Evolutionary conservation across 2,888 invertebrate genomes (phyloP).

Genomic region (Dicyrtomina minuta): DNA sequence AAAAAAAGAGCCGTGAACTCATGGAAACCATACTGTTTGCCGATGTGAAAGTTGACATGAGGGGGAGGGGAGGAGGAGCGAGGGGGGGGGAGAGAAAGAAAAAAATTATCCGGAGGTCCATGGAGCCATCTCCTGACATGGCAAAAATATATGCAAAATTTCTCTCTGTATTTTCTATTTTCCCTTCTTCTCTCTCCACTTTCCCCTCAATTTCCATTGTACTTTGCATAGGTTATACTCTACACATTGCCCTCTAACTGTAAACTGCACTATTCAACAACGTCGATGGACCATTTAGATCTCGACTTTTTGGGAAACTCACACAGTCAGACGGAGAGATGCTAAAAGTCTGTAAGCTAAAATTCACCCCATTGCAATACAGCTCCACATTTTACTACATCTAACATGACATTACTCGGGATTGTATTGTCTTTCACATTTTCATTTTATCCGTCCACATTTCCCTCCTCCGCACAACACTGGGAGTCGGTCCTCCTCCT

Average conservation of each 20-base stretch:
- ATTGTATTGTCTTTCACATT: constrained; percentile 16
- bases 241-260: no score
- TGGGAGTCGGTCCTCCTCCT: no score
- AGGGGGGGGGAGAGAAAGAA: no score
- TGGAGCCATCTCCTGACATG: constrained; percentile 6
- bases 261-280: no score
- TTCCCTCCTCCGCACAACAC: background rate
- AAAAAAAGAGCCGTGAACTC: no score
- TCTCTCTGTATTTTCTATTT: background rate
- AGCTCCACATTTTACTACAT: no score
- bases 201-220: background rate
- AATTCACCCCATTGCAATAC: no score
- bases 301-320: no score
- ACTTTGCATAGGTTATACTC: background rate
- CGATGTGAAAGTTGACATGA: background rate
- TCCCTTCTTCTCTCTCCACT: background rate
- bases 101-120: background rate
- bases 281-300: no score
- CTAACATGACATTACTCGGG: background rate
- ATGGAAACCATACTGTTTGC: constrained; percentile 8
- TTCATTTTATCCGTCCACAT: constrained; percentile 12
- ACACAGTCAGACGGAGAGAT: no score
- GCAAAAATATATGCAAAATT: constrained; percentile 20
- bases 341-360: no score
- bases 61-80: background rate